These are phyloP conservation scores for Dione juno DNA, from an alignment of 2,888 invertebrate genomes.

Conservation along the genomic window DNA sequence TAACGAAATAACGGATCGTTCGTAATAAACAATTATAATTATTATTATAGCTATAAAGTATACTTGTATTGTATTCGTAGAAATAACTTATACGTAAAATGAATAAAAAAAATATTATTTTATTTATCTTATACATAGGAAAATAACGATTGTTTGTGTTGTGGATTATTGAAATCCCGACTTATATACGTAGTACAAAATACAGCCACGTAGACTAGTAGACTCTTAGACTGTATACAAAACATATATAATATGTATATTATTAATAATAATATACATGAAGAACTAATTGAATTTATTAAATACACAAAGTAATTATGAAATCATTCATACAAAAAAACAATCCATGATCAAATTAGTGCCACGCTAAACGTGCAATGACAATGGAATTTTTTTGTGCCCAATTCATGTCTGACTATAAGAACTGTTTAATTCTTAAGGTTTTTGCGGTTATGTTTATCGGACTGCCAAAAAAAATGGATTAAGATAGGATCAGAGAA, in stretches of 20 bases:
- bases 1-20: no score
- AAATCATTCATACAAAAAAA: background rate
- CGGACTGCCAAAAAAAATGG: slow-evolving; percentile 26
- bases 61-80: background rate
- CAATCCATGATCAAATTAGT: slow-evolving; percentile 18
- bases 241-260: no score
- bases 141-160: no score
- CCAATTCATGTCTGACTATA: slow-evolving; percentile 23
- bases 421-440: slow-evolving; percentile 31
- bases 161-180: no score
- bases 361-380: slow-evolving; percentile 18
- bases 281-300: background rate
- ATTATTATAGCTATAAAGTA: background rate
- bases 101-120: no score
- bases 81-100: no score
- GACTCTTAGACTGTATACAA: no score
- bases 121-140: no score
- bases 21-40: no score
- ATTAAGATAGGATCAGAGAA: background rate
- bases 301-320: background rate
- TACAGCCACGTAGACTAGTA: no score
- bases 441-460: slow-evolving; percentile 35
- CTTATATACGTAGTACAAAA: no score
- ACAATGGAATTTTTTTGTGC: slow-evolving; percentile 31
- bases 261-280: no score